A percentile compares a stretch with the other conserved stretches of the same genome.
Evolutionary conservation across 2,888 invertebrate species (phyloP).

Genomic region (Aspidiotus destructor): DNA sequence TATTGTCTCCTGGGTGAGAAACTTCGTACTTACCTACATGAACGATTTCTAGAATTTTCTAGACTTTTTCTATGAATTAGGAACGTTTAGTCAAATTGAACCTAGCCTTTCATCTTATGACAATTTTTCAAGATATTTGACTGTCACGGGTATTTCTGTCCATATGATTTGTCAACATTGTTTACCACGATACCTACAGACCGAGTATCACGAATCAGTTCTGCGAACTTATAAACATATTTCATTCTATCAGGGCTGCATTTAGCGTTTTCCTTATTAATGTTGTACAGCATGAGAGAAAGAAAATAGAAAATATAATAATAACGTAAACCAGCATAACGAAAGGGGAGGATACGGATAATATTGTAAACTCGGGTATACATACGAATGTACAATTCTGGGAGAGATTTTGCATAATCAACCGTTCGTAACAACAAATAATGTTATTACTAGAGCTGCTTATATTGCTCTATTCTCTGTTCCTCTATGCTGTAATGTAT

Average conservation of each 20-base stretch:
- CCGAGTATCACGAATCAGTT: constrained; percentile 1
- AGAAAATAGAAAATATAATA: not conserved
- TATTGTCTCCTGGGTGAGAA: no score
- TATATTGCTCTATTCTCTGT: not conserved
- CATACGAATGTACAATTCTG: not conserved
- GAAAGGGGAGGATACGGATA: not conserved
- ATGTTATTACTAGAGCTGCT: constrained; percentile 2
- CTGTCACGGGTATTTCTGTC: no score
- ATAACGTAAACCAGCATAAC: not conserved
- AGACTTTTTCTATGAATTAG: no score
- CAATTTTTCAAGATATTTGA: no score
- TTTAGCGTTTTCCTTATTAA: not conserved
- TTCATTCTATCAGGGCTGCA: not conserved
- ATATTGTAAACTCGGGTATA: not conserved
- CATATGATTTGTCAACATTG: no score
- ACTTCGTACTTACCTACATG: no score
- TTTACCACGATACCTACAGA: no score
- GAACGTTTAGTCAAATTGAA: no score
- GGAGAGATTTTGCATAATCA: constrained; percentile 12
- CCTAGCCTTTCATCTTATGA: no score
- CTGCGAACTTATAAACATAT: not conserved
- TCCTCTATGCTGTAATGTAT: not conserved
- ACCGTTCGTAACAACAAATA: constrained; percentile 15
- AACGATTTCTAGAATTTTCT: no score
- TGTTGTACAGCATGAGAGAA: not conserved